phyloP scores from a whole-genome alignment of 2,797 vertebrate genomes.

The Carapus acus region DNA sequence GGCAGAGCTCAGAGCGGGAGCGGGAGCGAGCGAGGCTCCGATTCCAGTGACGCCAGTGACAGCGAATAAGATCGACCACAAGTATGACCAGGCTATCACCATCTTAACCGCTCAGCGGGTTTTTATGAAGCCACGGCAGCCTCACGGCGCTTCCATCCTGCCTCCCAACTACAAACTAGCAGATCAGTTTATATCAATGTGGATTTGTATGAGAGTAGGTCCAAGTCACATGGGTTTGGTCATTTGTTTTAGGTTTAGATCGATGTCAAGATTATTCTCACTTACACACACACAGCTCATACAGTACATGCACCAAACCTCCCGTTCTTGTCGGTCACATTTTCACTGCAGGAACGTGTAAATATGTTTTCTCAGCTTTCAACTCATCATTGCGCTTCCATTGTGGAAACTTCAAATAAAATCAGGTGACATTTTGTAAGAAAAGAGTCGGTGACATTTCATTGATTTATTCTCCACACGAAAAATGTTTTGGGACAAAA shows the following conservation, averaged over 20 bases:
- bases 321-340: conserved; percentile 25
- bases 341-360: conserved; percentile 27
- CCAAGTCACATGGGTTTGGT: conserved; percentile 12
- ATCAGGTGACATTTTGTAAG: conserved; percentile 45
- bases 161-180: conserved; percentile 13
- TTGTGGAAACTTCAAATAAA: conserved; percentile 57
- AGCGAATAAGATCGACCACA: conserved; percentile 71
- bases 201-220: conserved; percentile 10
- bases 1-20: conserved; percentile 71
- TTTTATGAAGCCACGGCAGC: not conserved
- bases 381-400: conserved; percentile 20
- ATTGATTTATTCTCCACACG: not conserved
- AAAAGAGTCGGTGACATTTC: not conserved
- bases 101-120: conserved; percentile 9
- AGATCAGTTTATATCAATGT: too few species aligned
- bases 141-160: not conserved
- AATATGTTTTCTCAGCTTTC: conserved; percentile 25
- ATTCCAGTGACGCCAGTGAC: conserved; percentile 83
- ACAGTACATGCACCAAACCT: conserved; percentile 26
- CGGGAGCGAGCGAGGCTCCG: conserved; percentile 77
- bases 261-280: conserved; percentile 45
- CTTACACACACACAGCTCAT: conserved; percentile 12
- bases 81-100: not conserved
- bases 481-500: conserved; percentile 1
- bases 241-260: conserved; percentile 39